These are phyloP conservation scores for Ctenosaura bakeri DNA, from an alignment of 2,797 vertebrate species.

Conservation along the genomic window DNA sequence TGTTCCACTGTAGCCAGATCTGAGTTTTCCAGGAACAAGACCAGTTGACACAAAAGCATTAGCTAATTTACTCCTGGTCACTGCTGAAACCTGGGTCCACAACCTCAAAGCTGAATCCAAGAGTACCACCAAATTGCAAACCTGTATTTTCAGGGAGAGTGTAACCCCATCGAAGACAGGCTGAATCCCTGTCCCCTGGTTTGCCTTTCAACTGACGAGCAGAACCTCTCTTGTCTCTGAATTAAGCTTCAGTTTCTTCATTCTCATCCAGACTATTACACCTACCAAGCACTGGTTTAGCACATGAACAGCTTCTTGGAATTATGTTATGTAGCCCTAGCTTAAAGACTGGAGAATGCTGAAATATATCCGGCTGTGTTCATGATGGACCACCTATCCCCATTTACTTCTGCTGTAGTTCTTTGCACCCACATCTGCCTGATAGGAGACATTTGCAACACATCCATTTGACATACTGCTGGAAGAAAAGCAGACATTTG, in stretches of 20 bases:
- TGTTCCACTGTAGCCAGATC: too few species aligned
- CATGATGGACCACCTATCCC: not conserved
- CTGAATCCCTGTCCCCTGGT: not conserved
- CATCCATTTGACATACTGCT: constrained; percentile 8
- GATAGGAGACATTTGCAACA: not conserved
- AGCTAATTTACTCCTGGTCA: too few species aligned
- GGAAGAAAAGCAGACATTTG: constrained; percentile 31
- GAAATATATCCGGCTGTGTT: not conserved
- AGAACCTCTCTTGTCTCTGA: not conserved
- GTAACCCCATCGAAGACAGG: not conserved
- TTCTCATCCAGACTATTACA: too few species aligned
- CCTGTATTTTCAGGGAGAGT: too few species aligned
- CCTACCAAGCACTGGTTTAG: too few species aligned
- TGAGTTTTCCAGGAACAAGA: too few species aligned
- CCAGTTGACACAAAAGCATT: too few species aligned
- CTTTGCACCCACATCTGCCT: constrained; percentile 17
- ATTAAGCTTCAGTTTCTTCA: not conserved
- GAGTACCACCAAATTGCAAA: too few species aligned
- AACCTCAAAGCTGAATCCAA: not conserved
- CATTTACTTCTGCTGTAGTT: not conserved
- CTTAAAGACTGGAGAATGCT: not conserved
- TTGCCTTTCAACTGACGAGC: too few species aligned
- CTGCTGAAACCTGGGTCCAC: too few species aligned
- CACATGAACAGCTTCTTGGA: too few species aligned
- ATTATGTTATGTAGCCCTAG: not conserved